phyloP scores from a whole-genome alignment of 2,888 invertebrate genomes.

The Sialis lutaria region DNA sequence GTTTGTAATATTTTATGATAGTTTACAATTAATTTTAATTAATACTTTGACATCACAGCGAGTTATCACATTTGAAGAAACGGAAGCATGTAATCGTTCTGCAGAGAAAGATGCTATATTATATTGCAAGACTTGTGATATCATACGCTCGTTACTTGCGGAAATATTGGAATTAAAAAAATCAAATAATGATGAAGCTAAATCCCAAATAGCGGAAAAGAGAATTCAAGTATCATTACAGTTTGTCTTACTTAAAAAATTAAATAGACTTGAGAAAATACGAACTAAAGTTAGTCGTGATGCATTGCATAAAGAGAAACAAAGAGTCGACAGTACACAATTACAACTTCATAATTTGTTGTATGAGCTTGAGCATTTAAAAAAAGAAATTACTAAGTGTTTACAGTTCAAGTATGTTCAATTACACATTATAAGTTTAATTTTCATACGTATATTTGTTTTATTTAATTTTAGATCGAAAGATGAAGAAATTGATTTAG shows the following conservation, averaged over 20 bases:
- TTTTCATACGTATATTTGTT: slow-evolving; percentile 5
- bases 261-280: slow-evolving; percentile 81
- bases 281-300: slow-evolving; percentile 70
- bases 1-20: slow-evolving; percentile 17
- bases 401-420: slow-evolving; percentile 66
- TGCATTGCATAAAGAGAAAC: slow-evolving; percentile 64
- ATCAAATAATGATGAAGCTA: slow-evolving; percentile 35
- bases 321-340: slow-evolving; percentile 77
- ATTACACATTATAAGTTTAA: slow-evolving; percentile 1
- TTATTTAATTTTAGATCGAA: slow-evolving; percentile 43
- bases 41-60: slow-evolving; percentile 27
- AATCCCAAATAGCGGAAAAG: slow-evolving; percentile 38
- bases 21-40: slow-evolving; percentile 1
- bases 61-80: slow-evolving; percentile 55
- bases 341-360: slow-evolving; percentile 81
- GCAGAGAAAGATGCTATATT: slow-evolving; percentile 48
- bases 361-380: slow-evolving; percentile 85
- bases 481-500: slow-evolving; percentile 82
- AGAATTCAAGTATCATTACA: slow-evolving; percentile 56
- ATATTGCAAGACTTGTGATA: slow-evolving; percentile 51
- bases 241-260: slow-evolving; percentile 70
- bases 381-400: slow-evolving; percentile 89
- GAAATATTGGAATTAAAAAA: slow-evolving; percentile 51
- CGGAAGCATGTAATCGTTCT: slow-evolving; percentile 46
- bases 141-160: slow-evolving; percentile 46